A percentile compares a stretch with the other conserved stretches of the same genome.
These are phyloP conservation scores for Limnephilus marmoratus DNA, from an alignment of 2,888 invertebrate species.

Conservation along the genomic window DNA sequence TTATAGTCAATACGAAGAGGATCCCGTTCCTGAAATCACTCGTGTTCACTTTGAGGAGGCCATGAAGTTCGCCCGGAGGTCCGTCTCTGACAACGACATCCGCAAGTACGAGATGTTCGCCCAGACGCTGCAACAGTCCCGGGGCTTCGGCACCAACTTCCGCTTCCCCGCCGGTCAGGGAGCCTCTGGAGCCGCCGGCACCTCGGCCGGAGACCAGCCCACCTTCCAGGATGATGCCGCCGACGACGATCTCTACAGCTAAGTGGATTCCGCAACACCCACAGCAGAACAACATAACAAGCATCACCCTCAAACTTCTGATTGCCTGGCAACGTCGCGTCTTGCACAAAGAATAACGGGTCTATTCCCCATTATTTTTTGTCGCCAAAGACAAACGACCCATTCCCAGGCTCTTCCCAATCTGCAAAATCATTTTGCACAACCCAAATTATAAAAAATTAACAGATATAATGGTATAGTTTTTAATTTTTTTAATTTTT, in stretches of 20 bases:
- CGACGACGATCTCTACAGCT: constrained; percentile 98
- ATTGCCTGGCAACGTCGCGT: neutral
- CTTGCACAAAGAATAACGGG: neutral
- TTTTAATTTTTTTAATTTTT: no score
- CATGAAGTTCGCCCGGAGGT: constrained; percentile 98
- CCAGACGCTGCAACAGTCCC: constrained; percentile 99
- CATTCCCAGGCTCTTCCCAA: neutral
- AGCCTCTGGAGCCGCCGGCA: constrained; percentile 74
- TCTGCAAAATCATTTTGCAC: constrained; percentile 11
- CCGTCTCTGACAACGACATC: constrained; percentile 99
- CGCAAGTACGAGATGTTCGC: constrained; percentile 99
- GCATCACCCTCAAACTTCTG: constrained; percentile 3
- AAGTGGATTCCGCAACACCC: constrained; percentile 70
- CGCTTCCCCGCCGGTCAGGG: constrained; percentile 76
- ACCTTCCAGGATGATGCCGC: constrained; percentile 91
- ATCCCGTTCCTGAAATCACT: constrained; percentile 99
- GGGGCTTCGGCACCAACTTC: constrained; percentile 99
- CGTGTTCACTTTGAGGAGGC: constrained; percentile 99
- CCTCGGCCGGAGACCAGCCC: constrained; percentile 80
- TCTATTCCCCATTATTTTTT: neutral
- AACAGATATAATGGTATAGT: neutral
- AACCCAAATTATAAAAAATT: neutral
- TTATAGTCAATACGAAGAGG: constrained; percentile 83
- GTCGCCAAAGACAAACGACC: neutral
- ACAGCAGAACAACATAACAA: neutral